A percentile compares a stretch with the other conserved stretches of the same genome.
Conservation (phyloP, 2,113 vertebrate species). For the Rafetus swinhoei region DNA sequence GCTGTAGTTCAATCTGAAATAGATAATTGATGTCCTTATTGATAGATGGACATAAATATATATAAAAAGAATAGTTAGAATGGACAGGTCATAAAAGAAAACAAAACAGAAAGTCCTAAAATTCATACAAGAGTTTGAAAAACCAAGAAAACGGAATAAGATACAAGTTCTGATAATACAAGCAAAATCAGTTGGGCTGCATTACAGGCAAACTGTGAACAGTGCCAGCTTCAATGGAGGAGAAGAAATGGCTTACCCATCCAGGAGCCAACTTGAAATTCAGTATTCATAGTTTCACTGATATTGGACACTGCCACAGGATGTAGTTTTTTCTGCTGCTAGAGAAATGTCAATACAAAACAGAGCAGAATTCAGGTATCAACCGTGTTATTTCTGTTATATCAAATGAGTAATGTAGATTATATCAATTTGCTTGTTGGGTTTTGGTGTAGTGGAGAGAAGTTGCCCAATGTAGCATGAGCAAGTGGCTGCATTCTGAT, state of each 20-base stretch:
- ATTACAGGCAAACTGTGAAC: background rate
- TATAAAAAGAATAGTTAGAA: background rate
- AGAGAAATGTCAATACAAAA: constrained; percentile 2
- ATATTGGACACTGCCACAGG: background rate
- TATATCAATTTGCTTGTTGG: background rate
- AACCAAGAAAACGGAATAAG: background rate
- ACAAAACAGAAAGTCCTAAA: background rate
- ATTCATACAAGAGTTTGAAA: background rate
- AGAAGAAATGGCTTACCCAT: background rate
- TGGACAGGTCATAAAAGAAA: background rate
- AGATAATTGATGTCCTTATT: background rate
- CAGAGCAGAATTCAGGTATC: background rate
- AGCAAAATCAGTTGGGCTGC: background rate
- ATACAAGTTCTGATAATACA: background rate
- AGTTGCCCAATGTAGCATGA: background rate
- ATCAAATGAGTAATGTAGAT: background rate
- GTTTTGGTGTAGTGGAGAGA: background rate
- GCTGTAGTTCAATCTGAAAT: background rate
- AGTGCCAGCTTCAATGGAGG: background rate
- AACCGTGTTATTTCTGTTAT: constrained; percentile 16
- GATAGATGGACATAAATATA: background rate
- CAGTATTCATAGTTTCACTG: background rate
- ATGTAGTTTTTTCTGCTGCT: constrained; percentile 27
- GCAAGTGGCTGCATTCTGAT: background rate
- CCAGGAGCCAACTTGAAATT: background rate